These are phyloP conservation scores for Calliopsis andreniformis DNA, from an alignment of 1,140 invertebrate species.

Conservation along the genomic window DNA sequence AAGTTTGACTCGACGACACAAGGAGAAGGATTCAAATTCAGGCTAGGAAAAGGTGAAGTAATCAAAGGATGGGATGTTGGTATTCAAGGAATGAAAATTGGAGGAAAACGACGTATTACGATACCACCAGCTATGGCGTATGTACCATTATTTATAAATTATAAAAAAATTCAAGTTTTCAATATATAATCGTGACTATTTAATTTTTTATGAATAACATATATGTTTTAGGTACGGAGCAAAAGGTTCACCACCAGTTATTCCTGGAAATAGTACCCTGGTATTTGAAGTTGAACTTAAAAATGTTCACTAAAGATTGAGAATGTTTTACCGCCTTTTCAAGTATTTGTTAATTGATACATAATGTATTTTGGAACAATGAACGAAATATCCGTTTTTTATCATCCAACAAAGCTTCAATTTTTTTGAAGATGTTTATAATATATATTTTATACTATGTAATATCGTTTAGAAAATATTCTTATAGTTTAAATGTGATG, in stretches of 20 bases:
- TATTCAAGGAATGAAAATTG: conserved; percentile 94
- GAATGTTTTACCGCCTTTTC: conserved; percentile 21
- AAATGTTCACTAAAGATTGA: conserved; percentile 85
- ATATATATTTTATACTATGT: conserved; percentile 13
- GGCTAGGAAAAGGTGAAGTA: conserved; percentile 91
- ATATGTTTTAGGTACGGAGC: conserved; percentile 87
- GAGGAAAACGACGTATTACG: conserved; percentile 92
- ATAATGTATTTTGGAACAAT: conserved; percentile 43
- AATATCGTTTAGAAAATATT: conserved; percentile 5
- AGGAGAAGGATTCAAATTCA: conserved; percentile 92
- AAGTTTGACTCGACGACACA: conserved; percentile 88
- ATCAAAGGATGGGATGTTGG: conserved; percentile 96
- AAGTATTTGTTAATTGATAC: conserved; percentile 10
- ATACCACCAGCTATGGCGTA: conserved; percentile 93
- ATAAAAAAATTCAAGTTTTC: not conserved
- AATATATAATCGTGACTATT: not conserved
- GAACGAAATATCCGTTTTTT: conserved; percentile 22
- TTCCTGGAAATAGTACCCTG: conserved; percentile 91
- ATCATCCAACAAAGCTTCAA: not conserved
- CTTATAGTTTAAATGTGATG: not conserved
- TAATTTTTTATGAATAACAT: conserved; percentile 33
- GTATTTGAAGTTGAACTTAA: conserved; percentile 95
- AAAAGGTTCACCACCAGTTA: conserved; percentile 90
- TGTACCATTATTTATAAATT: conserved; percentile 73
- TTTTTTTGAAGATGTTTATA: not conserved